These are phyloP conservation scores for Siniperca undulata DNA, from an alignment of 2,797 vertebrate species.

Conservation along the genomic window DNA sequence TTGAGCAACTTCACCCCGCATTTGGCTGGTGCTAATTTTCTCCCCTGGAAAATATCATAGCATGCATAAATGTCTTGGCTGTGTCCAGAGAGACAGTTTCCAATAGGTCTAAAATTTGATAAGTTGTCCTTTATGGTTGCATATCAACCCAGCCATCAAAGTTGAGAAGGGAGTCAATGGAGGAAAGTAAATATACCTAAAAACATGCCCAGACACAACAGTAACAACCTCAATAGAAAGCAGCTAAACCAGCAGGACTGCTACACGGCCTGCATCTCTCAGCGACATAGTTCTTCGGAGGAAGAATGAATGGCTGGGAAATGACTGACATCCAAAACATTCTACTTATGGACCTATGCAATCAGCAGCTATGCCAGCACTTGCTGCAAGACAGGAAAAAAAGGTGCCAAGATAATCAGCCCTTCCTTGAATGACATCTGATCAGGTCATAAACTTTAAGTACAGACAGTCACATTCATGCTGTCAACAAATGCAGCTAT, in stretches of 20 bases:
- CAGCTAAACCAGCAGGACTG: conserved; percentile 39
- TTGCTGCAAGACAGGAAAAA: conserved; percentile 23
- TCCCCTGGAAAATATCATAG: no score
- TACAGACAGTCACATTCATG: neutral
- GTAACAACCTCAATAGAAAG: conserved; percentile 30
- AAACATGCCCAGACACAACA: conserved; percentile 64
- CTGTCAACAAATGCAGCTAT: neutral
- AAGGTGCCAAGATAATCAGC: conserved; percentile 7
- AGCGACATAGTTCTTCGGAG: conserved; percentile 42
- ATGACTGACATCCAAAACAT: conserved; percentile 74
- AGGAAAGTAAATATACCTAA: conserved; percentile 20
- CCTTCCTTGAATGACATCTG: conserved; percentile 8
- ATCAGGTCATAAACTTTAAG: neutral
- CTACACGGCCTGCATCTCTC: conserved; percentile 33
- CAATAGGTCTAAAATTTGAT: no score
- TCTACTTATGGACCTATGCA: conserved; percentile 57
- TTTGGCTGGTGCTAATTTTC: no score
- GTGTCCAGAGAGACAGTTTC: no score
- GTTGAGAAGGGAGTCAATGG: conserved; percentile 35
- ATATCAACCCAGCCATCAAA: conserved; percentile 50
- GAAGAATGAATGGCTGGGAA: conserved; percentile 59
- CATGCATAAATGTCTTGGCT: no score
- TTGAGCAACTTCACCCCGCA: no score
- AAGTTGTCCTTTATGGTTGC: neutral
- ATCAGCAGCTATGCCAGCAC: conserved; percentile 49